Percentiles rank a stretch among this genome's conserved stretches.
Evolutionary conservation across 2,888 invertebrate genomes (phyloP).

Genomic region (Phaonia tiefii): DNA sequence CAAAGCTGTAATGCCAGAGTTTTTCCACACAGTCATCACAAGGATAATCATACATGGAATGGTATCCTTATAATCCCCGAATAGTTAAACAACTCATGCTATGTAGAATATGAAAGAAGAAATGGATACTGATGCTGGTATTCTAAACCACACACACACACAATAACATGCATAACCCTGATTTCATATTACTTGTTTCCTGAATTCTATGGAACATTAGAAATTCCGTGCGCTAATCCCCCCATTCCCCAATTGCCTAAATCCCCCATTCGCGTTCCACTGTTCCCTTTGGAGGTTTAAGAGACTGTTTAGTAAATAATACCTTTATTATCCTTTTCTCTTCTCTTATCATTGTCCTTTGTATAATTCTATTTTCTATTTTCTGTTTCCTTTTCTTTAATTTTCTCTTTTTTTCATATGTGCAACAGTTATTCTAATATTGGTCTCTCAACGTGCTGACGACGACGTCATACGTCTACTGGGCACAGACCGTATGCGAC

Average conservation of each 20-base stretch:
- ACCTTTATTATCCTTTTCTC: slow-evolving; percentile 6
- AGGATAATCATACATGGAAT: neutral
- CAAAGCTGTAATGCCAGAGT: no score
- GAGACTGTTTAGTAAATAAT: slow-evolving; percentile 1
- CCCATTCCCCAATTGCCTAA: no score
- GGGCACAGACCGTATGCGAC: slow-evolving; percentile 86
- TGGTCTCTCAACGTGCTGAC: slow-evolving; percentile 95
- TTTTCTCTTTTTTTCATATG: neutral
- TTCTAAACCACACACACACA: neutral
- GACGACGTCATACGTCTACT: slow-evolving; percentile 87
- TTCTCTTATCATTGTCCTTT: neutral
- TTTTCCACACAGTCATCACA: neutral
- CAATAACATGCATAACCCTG: neutral
- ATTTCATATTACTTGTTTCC: neutral
- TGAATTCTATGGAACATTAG: neutral
- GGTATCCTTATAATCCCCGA: neutral
- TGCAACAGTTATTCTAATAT: slow-evolving; percentile 89
- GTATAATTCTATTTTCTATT: neutral
- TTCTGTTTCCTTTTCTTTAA: neutral
- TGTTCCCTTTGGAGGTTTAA: slow-evolving; percentile 4
- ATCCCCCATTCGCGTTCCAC: no score
- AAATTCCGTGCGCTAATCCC: neutral
- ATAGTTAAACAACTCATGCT: slow-evolving; percentile 37
- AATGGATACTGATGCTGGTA: slow-evolving; percentile 10
- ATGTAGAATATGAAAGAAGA: neutral